Evolutionary conservation across 1,140 invertebrate species (phyloP), one percentile per base, ranked within the genome.

Genomic region (Drosophila triauraria): DNA sequence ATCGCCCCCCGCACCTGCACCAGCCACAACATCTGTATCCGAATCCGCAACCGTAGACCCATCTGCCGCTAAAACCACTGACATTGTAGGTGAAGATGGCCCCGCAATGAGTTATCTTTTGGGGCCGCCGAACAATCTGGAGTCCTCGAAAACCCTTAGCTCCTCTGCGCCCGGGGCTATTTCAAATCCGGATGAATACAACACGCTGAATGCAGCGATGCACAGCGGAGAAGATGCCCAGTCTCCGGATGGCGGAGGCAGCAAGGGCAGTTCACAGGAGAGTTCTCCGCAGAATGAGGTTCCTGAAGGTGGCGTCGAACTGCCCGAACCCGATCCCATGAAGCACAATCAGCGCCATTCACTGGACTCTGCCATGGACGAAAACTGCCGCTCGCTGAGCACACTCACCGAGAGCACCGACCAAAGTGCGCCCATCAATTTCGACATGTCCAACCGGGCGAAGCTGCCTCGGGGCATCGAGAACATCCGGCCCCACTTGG

Each of bases 391-490:
- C 63, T 97, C 96, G 3, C 92, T 97, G 6, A 97, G 96, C 85
- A 96, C 96, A 80, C 93, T 97, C 23, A 98, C 97, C 0, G 97
- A 97, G 78, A 97, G 96, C 86, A 98, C 97, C 0, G 97, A 98
- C 82, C 97, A 97, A 84, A 97, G 96, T 92, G 97, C 96, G 32
- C 97, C 97, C 5, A 95, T 98, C 60, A 96, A 97, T 92, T 98
- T 98, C 91, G 97, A 98, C 91, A 96, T 98, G 95, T 97, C 96
- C 9, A 99, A 99, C 93, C 78, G 97, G 95, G 97, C 98, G 2
- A 98, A 99, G 93, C 93, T 99, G 61, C 99, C 99, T 1, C 95
- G 97, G 57, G 99, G 99, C 35, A 99, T 99, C 75, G 97, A 99
- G 82, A 98, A 99, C 93, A 99, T 99, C 72, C 94, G 98, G 25